These are phyloP conservation scores for Phalacrocorax pelagicus DNA, from an alignment of 2,113 vertebrate species.

Conservation along the genomic window DNA sequence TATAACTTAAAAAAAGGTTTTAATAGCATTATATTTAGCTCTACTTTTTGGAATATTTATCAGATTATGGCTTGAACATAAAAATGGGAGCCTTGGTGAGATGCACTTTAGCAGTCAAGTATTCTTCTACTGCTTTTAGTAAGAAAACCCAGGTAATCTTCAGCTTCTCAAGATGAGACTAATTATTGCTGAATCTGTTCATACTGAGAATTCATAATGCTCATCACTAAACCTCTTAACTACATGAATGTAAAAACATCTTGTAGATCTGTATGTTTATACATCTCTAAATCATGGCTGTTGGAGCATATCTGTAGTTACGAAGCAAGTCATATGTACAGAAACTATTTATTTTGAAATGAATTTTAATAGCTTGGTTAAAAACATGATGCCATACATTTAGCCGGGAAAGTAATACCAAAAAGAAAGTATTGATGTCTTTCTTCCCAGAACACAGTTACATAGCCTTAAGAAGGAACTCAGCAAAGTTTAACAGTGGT, in stretches of 20 bases:
- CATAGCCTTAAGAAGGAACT: neutral
- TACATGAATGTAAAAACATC: neutral
- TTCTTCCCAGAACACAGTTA: neutral
- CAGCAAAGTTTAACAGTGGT: neutral
- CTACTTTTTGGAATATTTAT: neutral
- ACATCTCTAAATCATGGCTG: neutral
- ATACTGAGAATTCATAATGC: neutral
- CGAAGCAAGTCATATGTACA: neutral
- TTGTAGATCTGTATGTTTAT: neutral
- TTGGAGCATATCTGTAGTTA: neutral
- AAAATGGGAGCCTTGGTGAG: neutral
- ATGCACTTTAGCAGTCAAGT: neutral
- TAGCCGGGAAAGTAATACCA: neutral
- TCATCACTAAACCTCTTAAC: neutral
- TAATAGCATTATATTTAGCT: neutral
- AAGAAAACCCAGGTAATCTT: neutral
- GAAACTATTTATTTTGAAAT: neutral
- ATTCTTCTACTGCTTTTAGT: neutral
- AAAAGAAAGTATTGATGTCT: neutral
- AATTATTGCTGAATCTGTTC: neutral
- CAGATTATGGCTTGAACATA: neutral
- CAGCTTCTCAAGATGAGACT: neutral
- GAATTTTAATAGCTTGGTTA: neutral
- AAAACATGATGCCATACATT: neutral
- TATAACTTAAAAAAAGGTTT: neutral